Base-by-base conservation (phyloP, 2,797 vertebrate genomes). In the Gobionotothen gibberifrons region DNA sequence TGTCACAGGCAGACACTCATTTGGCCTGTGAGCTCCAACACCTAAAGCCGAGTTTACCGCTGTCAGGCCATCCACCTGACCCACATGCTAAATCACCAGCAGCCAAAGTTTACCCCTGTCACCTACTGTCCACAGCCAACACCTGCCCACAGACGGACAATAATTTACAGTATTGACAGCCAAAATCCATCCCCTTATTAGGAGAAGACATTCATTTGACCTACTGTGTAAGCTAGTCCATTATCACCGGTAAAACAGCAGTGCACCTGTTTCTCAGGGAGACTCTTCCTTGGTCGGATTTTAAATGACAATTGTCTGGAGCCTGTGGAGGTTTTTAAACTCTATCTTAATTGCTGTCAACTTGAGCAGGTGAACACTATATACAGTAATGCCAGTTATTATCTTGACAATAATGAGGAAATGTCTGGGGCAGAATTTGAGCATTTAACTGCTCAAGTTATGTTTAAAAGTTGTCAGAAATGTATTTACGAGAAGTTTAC, bases 11-110 rank as follows among this genome's bases (percentile, higher is more conserved):
- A 90, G 90, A 84, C 89, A 63, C 89, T 91, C 91, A 90, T 92
- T 93, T 92, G 90, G 90, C 87, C 86, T 74, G 82, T 79, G 81
- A 85, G 76, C 84, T 80, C 56, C 87, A 77, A 82, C 87, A 87
- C 78, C 81, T 76, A 86, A 82, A 88, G 74, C 81, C 88, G 64
- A 85, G 85, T 90, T 91, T 89, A 86, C 87, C 87, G 85, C 87
- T 90, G 90, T 92, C 91, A 92, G 90, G 73, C 75, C 83, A 82
- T 86, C 85, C 90, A 90, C 91, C 90, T 91, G 90, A 90, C 89
- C 89, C 88, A 78, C 86, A 74, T 81, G 86, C 82, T 87, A 89
- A 92, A 92, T 92, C 87, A 92, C 83, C 88, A 46, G 79, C 87
- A 74, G 84, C 85, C 84, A 90, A 87, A 90, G 76, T 87, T 88